These are phyloP conservation scores for Mormyrus proboscirostris DNA, from an alignment of 2,797 vertebrate species.

Conservation along the genomic window DNA sequence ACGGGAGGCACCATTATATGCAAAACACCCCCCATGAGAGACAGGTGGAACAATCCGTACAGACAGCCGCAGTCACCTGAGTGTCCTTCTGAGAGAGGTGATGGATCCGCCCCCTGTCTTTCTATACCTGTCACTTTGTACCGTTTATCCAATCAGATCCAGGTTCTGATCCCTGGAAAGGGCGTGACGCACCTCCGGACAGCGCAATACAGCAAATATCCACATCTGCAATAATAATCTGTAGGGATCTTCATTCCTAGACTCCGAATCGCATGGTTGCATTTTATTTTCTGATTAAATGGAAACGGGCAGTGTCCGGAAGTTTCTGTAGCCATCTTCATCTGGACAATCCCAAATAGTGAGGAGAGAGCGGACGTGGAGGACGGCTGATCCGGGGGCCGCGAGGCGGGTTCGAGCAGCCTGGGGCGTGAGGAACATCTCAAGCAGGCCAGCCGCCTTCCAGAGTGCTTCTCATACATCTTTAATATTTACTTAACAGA, in stretches of 20 bases:
- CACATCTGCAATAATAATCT: not conserved
- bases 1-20: not conserved
- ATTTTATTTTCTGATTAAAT: not conserved
- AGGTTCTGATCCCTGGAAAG: not conserved
- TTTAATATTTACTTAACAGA: not conserved
- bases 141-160: not conserved
- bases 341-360: not conserved
- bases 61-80: not conserved
- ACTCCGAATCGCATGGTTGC: not conserved
- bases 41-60: not conserved
- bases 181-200: not conserved
- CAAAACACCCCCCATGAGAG: not conserved
- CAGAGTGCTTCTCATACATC: not conserved
- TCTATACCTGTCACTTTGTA: not conserved
- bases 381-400: not conserved
- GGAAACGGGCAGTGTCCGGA: not conserved
- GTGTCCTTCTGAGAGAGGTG: not conserved
- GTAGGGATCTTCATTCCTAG: not conserved
- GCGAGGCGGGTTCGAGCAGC: not conserved
- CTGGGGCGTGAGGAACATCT: not conserved
- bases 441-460: not conserved
- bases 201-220: not conserved
- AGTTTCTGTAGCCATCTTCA: not conserved
- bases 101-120: not conserved
- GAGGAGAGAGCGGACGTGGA: not conserved